Evolutionary conservation across 2,888 invertebrate genomes (phyloP).

Genomic region (Therioaphis trifolii): DNA sequence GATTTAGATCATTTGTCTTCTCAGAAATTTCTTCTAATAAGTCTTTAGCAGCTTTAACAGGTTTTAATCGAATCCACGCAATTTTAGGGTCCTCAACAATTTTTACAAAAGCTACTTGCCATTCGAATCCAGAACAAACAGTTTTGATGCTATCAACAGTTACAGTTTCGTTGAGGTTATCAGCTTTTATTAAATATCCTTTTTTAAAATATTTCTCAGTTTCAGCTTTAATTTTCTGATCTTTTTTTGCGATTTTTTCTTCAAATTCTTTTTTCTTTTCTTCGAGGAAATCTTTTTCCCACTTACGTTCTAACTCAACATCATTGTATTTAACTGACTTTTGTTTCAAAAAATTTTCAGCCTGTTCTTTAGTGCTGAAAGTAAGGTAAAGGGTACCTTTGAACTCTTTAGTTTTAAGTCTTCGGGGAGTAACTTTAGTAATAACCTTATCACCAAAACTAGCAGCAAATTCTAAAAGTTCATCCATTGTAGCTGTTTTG

Average conservation of each 20-base stretch:
- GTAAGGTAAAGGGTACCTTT: constrained; percentile 94
- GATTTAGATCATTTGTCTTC: constrained; percentile 42
- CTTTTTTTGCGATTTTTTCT: constrained; percentile 69
- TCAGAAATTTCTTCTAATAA: constrained; percentile 59
- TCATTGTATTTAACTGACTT: constrained; percentile 78
- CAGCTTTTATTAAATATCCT: constrained; percentile 80
- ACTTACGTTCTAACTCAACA: constrained; percentile 75
- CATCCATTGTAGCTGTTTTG: constrained; percentile 76
- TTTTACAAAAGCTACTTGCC: constrained; percentile 80
- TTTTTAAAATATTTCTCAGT: constrained; percentile 66
- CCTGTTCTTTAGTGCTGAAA: constrained; percentile 84
- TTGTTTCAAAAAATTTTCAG: constrained; percentile 80
- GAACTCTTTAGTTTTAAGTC: constrained; percentile 70
- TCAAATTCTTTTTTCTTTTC: constrained; percentile 77
- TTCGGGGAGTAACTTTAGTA: constrained; percentile 52
- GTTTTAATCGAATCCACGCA: constrained; percentile 79
- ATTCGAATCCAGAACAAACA: constrained; percentile 74
- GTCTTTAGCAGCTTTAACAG: constrained; percentile 77
- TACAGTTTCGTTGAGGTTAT: constrained; percentile 74
- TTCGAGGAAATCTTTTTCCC: constrained; percentile 77
- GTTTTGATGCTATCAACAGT: constrained; percentile 81
- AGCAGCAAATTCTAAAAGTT: constrained; percentile 67
- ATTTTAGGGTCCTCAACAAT: constrained; percentile 79
- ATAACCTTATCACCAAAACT: constrained; percentile 26
- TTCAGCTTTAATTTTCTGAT: constrained; percentile 66